Evolutionary conservation across 2,113 vertebrate species (phyloP).

Genomic region (Oryzias melastigma): DNA sequence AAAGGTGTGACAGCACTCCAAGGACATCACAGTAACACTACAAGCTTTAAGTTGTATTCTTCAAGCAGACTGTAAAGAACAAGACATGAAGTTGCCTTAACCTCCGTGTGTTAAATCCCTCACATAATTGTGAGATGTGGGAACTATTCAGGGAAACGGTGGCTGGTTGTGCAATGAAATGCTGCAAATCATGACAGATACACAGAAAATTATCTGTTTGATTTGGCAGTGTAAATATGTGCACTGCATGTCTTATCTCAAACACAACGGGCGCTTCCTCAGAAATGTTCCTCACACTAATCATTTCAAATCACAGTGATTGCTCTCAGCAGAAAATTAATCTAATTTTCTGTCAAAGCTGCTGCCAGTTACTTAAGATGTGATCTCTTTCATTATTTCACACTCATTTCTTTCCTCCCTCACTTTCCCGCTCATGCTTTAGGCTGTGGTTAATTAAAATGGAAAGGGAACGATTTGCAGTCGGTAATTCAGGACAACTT

Average conservation of each 20-base stretch:
- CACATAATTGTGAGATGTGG: neutral
- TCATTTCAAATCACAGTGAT: conserved; percentile 77
- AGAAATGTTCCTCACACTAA: conserved; percentile 66
- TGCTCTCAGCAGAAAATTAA: conserved; percentile 77
- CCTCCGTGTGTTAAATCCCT: conserved; percentile 6
- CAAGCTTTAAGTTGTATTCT: too few relatives aligned
- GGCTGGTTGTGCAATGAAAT: conserved; percentile 11
- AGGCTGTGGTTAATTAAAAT: conserved; percentile 76
- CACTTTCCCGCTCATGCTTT: conserved; percentile 53
- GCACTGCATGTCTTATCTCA: conserved; percentile 43
- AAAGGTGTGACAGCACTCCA: too few relatives aligned
- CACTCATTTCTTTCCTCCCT: conserved; percentile 45
- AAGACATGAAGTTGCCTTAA: neutral
- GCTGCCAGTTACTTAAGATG: conserved; percentile 77
- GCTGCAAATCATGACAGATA: conserved; percentile 30
- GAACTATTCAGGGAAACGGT: conserved; percentile 3
- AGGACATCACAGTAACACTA: too few relatives aligned
- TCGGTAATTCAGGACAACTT: conserved; percentile 72
- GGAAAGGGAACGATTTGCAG: conserved; percentile 65
- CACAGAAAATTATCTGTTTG: conserved; percentile 36
- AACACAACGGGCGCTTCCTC: conserved; percentile 54
- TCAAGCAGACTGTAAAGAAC: too few relatives aligned
- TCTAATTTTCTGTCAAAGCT: conserved; percentile 76
- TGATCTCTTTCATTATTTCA: conserved; percentile 67
- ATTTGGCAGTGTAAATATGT: conserved; percentile 39